Conservation (phyloP, 1,140 invertebrate species). For the Leptinotarsa undecemlineata region DNA sequence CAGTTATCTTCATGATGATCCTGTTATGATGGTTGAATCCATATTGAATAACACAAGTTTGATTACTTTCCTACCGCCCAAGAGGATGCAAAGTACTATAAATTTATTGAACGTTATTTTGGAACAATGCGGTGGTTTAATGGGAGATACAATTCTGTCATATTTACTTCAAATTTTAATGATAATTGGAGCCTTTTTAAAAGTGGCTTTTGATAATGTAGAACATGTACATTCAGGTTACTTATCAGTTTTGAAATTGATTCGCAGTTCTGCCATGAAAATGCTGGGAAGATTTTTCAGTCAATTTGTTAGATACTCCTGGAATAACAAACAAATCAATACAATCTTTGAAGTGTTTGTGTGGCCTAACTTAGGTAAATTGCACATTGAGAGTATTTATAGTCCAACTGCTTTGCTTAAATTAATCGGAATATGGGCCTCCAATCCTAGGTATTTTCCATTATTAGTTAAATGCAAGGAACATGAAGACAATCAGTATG, state of each 20-base stretch:
- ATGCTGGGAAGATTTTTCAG: slow-evolving; percentile 75
- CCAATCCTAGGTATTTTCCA: slow-evolving; percentile 74
- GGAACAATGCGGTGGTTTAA: slow-evolving; percentile 82
- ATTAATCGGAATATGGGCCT: slow-evolving; percentile 76
- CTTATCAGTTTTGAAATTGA: slow-evolving; percentile 67
- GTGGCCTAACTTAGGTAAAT: slow-evolving; percentile 77
- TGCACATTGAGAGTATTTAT: slow-evolving; percentile 80
- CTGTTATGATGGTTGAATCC: slow-evolving; percentile 55
- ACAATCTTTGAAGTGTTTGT: slow-evolving; percentile 77
- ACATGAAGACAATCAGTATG: slow-evolving; percentile 55
- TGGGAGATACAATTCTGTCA: slow-evolving; percentile 68
- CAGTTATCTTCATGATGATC: slow-evolving; percentile 63
- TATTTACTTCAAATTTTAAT: slow-evolving; percentile 68
- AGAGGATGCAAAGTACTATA: slow-evolving; percentile 73
- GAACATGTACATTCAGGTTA: slow-evolving; percentile 66
- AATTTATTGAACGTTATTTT: slow-evolving; percentile 79
- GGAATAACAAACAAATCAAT: slow-evolving; percentile 71
- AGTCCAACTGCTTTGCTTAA: slow-evolving; percentile 82
- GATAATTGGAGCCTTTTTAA: slow-evolving; percentile 66
- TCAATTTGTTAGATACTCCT: slow-evolving; percentile 77
- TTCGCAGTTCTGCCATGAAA: slow-evolving; percentile 64
- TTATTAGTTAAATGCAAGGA: slow-evolving; percentile 68
- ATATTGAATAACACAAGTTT: slow-evolving; percentile 62
- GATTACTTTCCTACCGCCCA: slow-evolving; percentile 68
- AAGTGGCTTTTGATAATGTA: slow-evolving; percentile 61